Conservation (phyloP, 2,797 vertebrate genomes). For the Gambelia wislizenii region DNA sequence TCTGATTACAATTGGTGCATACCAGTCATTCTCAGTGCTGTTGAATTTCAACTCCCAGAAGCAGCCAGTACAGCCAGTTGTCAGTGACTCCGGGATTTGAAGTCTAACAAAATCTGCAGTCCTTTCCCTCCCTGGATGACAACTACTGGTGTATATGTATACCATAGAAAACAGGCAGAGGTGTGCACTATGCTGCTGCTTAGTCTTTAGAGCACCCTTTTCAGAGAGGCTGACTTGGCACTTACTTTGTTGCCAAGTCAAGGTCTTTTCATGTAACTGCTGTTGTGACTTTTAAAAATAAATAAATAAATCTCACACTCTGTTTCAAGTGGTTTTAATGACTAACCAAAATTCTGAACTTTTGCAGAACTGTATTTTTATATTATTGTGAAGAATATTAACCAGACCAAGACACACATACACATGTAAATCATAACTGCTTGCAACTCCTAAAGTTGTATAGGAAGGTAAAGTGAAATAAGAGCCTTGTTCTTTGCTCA, state of each 20-base stretch:
- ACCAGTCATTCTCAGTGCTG: too few relatives aligned
- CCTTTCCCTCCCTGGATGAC: too few relatives aligned
- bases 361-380: neutral
- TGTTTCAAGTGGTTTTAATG: neutral
- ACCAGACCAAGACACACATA: conserved; percentile 5
- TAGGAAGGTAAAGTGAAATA: conserved; percentile 37
- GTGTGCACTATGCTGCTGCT: neutral
- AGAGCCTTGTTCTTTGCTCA: conserved; percentile 27
- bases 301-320: neutral
- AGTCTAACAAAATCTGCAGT: too few relatives aligned
- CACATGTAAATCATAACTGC: neutral
- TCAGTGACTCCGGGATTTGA: too few relatives aligned
- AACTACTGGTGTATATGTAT: too few relatives aligned
- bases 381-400: neutral
- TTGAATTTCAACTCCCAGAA: too few relatives aligned
- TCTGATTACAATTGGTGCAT: neutral
- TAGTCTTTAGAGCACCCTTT: neutral
- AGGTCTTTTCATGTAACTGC: neutral
- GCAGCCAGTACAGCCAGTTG: too few relatives aligned
- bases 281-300: neutral
- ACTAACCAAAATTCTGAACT: neutral
- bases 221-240: too few relatives aligned
- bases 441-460: conserved; percentile 5
- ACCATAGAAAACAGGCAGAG: neutral
- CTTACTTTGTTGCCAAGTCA: neutral